These are phyloP conservation scores for Spondyliosoma cantharus DNA, from an alignment of 2,797 vertebrate genomes.

Conservation along the genomic window DNA sequence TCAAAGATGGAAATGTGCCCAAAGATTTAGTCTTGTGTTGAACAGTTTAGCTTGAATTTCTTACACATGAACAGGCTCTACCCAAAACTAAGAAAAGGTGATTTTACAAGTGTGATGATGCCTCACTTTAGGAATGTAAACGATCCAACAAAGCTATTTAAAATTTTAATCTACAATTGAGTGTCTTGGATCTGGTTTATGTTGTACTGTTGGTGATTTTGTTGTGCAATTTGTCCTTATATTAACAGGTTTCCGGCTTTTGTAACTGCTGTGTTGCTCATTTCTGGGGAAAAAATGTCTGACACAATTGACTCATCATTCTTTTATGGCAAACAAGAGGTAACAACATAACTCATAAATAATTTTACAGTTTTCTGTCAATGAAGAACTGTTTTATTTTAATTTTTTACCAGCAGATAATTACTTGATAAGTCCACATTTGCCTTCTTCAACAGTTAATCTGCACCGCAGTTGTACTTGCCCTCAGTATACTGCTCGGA, in stretches of 20 bases:
- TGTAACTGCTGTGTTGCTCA: conserved; percentile 88
- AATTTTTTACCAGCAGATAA: not conserved
- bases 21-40: not conserved
- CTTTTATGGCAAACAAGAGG: conserved; percentile 96
- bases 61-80: not conserved
- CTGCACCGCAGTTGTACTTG: conserved; percentile 87
- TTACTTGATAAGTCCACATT: not conserved
- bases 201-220: not conserved
- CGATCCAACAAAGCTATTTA: not conserved
- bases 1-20: fast-evolving
- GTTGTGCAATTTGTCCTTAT: conserved; percentile 15
- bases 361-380: not conserved
- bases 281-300: conserved; percentile 83
- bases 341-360: conserved; percentile 62
- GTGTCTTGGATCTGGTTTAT: not conserved
- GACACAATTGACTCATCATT: conserved; percentile 89
- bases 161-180: not conserved
- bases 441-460: conserved; percentile 85
- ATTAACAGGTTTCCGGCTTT: conserved; percentile 88
- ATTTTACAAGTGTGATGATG: not conserved
- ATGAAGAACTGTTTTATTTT: not conserved
- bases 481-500: conserved; percentile 87
- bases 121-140: conserved; percentile 1
- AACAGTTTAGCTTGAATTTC: not conserved
- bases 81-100: not conserved